phyloP scores from a whole-genome alignment of 2,797 vertebrate species.

The Micromesistius poutassou region DNA sequence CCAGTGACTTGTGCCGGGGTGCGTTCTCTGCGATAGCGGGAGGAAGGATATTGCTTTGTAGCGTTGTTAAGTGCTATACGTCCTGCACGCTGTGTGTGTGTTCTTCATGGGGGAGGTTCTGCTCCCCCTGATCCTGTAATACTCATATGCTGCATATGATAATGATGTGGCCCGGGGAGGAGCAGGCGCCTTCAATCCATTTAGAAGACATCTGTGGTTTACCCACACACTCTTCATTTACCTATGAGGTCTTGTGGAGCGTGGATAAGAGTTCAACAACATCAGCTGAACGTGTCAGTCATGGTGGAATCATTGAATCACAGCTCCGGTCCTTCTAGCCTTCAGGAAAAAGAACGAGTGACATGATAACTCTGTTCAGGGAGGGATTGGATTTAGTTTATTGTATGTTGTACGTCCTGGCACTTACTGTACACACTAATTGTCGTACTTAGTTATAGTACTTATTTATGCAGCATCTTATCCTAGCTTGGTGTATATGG shows the following conservation, averaged over 20 bases:
- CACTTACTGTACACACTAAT: too few relatives aligned
- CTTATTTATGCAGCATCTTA: too few relatives aligned
- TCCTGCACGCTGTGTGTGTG: neutral
- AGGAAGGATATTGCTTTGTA: neutral
- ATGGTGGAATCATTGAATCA: neutral
- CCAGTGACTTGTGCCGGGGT: neutral
- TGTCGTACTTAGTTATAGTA: too few relatives aligned
- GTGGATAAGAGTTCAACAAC: neutral
- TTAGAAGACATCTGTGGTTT: neutral
- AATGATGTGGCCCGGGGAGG: neutral
- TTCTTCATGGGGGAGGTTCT: slow-evolving; percentile 3
- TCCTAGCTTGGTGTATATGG: too few relatives aligned
- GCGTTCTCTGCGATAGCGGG: neutral
- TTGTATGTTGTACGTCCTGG: too few relatives aligned
- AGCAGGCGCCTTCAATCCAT: neutral
- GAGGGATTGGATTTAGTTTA: neutral
- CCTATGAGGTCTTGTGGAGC: neutral
- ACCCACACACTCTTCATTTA: neutral
- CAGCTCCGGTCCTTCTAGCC: neutral
- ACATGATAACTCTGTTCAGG: neutral
- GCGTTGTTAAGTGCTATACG: neutral
- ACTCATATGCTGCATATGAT: neutral
- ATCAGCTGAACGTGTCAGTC: neutral
- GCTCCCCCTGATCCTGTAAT: neutral
- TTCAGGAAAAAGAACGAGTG: neutral